Conservation (phyloP, 2,113 vertebrate species). For the Megaleporinus macrocephalus region DNA sequence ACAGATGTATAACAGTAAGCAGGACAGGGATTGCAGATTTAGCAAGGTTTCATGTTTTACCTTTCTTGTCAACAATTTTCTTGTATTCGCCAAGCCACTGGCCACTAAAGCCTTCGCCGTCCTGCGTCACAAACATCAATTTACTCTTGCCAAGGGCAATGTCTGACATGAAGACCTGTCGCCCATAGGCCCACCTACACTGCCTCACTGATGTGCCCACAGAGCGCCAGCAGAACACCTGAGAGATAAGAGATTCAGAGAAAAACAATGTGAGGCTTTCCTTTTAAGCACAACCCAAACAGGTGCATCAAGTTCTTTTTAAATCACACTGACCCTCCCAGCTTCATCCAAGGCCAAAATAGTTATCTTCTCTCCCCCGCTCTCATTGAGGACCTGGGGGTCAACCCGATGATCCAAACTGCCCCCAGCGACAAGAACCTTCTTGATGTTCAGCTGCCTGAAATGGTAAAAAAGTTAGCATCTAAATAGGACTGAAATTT, state of each 20-base stretch:
- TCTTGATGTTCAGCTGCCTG: slow-evolving; percentile 94
- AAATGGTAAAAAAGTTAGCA: slow-evolving; percentile 21
- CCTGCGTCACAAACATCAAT: slow-evolving; percentile 92
- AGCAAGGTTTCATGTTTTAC: slow-evolving; percentile 63
- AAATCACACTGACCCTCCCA: slow-evolving; percentile 84
- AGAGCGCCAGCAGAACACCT: slow-evolving; percentile 96
- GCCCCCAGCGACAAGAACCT: slow-evolving; percentile 91
- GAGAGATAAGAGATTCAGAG: slow-evolving; percentile 12
- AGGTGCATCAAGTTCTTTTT: neutral
- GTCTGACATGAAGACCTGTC: slow-evolving; percentile 94
- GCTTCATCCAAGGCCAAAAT: slow-evolving; percentile 90
- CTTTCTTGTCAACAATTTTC: slow-evolving; percentile 88
- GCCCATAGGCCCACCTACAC: slow-evolving; percentile 92
- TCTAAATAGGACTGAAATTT: neutral
- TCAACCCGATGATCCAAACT: slow-evolving; percentile 89
- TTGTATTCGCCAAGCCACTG: slow-evolving; percentile 87
- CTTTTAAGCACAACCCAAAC: neutral
- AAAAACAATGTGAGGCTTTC: neutral
- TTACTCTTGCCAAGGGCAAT: slow-evolving; percentile 87
- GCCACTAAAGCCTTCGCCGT: slow-evolving; percentile 94
- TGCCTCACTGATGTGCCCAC: slow-evolving; percentile 83
- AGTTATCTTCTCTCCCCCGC: slow-evolving; percentile 85
- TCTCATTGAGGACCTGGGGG: slow-evolving; percentile 88
- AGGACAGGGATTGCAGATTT: neutral
- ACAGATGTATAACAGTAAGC: no score